Percentiles rank a stretch among this genome's conserved stretches.
Conservation (phyloP, 1,140 invertebrate species). For the Grapholita molesta region DNA sequence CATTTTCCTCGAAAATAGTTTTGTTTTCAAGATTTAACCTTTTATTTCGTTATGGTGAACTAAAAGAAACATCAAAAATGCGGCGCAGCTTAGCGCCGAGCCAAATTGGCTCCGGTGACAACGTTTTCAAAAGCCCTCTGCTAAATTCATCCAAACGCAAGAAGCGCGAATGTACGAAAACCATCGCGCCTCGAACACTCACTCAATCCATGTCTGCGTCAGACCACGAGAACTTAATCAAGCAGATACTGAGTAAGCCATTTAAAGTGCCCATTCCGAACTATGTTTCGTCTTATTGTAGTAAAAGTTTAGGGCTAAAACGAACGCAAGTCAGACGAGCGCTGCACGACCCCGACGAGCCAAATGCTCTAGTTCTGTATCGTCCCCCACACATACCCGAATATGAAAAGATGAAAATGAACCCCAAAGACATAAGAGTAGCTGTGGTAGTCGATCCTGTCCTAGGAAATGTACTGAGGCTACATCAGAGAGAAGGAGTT, state of each 20-base stretch:
- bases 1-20: not conserved
- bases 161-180: slow-evolving; percentile 59
- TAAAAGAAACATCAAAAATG: slow-evolving; percentile 43
- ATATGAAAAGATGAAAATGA: slow-evolving; percentile 90
- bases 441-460: slow-evolving; percentile 97
- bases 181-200: slow-evolving; percentile 53
- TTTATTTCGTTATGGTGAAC: not conserved
- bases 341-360: slow-evolving; percentile 95
- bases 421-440: slow-evolving; percentile 82
- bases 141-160: slow-evolving; percentile 58
- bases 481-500: slow-evolving; percentile 99
- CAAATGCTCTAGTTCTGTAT: slow-evolving; percentile 95
- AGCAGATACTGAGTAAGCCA: slow-evolving; percentile 90
- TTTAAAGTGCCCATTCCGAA: slow-evolving; percentile 97
- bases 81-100: slow-evolving; percentile 79
- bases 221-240: slow-evolving; percentile 83
- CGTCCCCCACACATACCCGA: slow-evolving; percentile 87
- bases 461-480: slow-evolving; percentile 93
- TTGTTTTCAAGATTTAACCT: not conserved
- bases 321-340: slow-evolving; percentile 79
- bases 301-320: slow-evolving; percentile 79
- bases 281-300: slow-evolving; percentile 87
- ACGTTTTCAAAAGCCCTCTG: slow-evolving; percentile 72
- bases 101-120: slow-evolving; percentile 66
- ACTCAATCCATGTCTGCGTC: slow-evolving; percentile 60